A percentile compares a stretch with the other conserved stretches of the same genome.
phyloP scores from a whole-genome alignment of 2,113 vertebrate species.

The Crocuta crocuta region DNA sequence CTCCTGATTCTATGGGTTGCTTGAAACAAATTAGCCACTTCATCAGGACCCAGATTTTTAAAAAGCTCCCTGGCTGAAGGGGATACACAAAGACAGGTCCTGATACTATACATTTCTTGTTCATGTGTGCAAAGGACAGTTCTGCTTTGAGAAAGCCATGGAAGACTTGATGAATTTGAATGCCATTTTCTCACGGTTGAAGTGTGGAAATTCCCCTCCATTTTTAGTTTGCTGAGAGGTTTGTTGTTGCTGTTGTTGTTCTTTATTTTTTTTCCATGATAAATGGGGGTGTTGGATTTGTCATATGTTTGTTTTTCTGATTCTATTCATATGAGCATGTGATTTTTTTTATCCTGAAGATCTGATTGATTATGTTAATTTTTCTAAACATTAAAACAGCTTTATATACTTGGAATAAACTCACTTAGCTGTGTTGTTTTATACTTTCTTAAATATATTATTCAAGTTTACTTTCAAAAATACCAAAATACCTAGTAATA shows the following conservation, averaged over 20 bases:
- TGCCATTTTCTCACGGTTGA: constrained; percentile 81
- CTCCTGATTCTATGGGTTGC: constrained; percentile 87
- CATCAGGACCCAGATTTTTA: constrained; percentile 89
- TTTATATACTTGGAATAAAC: neutral
- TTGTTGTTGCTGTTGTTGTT: neutral
- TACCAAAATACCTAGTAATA: neutral
- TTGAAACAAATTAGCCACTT: constrained; percentile 91
- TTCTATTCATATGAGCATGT: neutral
- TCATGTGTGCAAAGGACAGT: constrained; percentile 92
- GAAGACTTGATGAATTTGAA: constrained; percentile 91
- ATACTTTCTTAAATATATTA: neutral
- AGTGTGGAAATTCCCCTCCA: constrained; percentile 58
- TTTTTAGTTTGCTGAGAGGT: neutral
- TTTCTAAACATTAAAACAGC: neutral
- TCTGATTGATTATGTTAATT: neutral
- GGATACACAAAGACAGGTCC: constrained; percentile 94
- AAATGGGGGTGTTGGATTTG: neutral
- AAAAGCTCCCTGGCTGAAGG: constrained; percentile 90
- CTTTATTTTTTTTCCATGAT: neutral
- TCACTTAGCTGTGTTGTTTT: neutral
- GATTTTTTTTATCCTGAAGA: neutral
- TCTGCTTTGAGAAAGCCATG: constrained; percentile 90
- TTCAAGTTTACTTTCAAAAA: neutral
- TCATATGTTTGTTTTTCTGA: neutral
- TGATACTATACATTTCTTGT: constrained; percentile 91